Evolutionary conservation across 2,113 vertebrate genomes (phyloP).

Genomic region (Dasyurus viverrinus): DNA sequence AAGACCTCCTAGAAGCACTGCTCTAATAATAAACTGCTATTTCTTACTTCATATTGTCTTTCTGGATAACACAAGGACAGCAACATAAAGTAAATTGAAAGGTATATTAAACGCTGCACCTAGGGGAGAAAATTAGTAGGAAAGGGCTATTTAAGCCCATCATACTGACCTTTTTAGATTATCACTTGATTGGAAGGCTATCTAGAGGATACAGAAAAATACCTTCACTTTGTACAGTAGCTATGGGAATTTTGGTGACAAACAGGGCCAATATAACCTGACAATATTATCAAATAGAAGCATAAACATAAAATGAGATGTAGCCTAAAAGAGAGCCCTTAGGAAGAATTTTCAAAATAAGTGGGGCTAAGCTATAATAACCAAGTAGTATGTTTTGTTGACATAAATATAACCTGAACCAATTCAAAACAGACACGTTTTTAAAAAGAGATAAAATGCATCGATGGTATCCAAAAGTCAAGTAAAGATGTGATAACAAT

Average conservation of each 20-base stretch:
- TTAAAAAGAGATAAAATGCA: not conserved
- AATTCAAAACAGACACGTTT: not conserved
- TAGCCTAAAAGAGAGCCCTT: not conserved
- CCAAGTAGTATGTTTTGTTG: not conserved
- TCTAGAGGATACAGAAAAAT: conserved; percentile 37
- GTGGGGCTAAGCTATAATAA: not conserved
- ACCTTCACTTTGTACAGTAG: not conserved
- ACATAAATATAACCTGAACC: conserved; percentile 30
- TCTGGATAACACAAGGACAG: conserved; percentile 43
- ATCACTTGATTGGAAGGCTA: conserved; percentile 33
- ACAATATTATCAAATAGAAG: not conserved
- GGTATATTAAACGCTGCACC: conserved; percentile 61
- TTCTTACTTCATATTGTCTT: conserved; percentile 34
- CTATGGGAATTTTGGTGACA: not conserved
- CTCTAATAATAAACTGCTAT: conserved; percentile 45
- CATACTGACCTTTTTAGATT: conserved; percentile 42
- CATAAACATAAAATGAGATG: conserved; percentile 29
- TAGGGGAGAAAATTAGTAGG: conserved; percentile 11
- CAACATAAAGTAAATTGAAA: conserved; percentile 62
- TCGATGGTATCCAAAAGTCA: not conserved
- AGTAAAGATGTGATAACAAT: conserved; percentile 12
- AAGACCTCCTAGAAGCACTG: not conserved
- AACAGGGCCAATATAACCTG: conserved; percentile 16
- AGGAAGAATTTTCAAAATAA: conserved; percentile 24
- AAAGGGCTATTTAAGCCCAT: not conserved